Conservation (phyloP, 35 echinoderm and acorn worm species). For the Holothuria glaberrima region DNA sequence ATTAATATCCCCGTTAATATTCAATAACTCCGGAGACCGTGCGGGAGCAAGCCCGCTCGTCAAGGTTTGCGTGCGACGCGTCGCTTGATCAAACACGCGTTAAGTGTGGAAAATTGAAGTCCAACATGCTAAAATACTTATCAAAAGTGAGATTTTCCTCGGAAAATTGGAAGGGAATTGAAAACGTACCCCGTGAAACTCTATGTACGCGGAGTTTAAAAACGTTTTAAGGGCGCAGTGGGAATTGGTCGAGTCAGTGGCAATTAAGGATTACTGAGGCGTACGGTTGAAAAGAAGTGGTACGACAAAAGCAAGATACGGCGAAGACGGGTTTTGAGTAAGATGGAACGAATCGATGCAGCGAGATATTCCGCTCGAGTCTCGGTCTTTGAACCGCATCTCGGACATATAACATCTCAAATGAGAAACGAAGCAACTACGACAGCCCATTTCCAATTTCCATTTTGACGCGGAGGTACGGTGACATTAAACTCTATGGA, state of each 20-base stretch:
- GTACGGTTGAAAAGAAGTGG: conserved; percentile 33
- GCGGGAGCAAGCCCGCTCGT: conserved; percentile 10
- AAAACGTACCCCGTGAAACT: conserved; percentile 66
- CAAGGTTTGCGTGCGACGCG: conserved; percentile 50
- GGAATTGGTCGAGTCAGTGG: conserved; percentile 60
- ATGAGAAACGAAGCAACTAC: no score
- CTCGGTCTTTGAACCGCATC: conserved; percentile 53
- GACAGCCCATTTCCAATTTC: no score
- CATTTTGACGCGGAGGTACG: no score
- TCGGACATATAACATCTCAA: no score
- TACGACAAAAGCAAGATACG: conserved; percentile 39
- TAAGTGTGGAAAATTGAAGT: conserved; percentile 70
- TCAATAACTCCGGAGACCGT: conserved; percentile 78
- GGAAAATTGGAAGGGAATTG: conserved; percentile 68
- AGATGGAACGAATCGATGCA: conserved; percentile 54
- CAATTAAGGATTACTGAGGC: conserved; percentile 59
- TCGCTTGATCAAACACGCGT: conserved; percentile 62
- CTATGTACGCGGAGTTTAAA: conserved; percentile 70
- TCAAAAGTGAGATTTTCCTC: conserved; percentile 69
- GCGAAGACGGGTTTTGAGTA: conserved; percentile 28
- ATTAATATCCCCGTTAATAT: conserved; percentile 99
- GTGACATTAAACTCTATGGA: no score
- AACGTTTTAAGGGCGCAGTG: conserved; percentile 66
- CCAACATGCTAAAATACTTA: conserved; percentile 72
- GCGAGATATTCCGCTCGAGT: conserved; percentile 30